Conservation (phyloP, 1,140 invertebrate genomes). For the Diorhabda elongata region DNA sequence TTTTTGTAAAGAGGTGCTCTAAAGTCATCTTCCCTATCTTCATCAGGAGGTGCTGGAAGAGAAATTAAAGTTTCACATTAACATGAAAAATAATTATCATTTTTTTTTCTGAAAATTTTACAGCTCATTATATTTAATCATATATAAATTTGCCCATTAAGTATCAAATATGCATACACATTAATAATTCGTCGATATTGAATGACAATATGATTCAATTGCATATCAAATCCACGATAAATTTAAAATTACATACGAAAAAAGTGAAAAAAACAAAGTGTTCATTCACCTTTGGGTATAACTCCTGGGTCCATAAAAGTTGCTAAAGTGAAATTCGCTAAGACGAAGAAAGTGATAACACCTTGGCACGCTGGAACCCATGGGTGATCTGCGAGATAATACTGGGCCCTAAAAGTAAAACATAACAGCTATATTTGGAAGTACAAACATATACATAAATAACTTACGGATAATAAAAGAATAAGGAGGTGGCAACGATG, state of each 20-base stretch:
- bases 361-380: conserved; percentile 91
- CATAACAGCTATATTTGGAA: conserved; percentile 27
- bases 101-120: no score
- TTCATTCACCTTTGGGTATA: conserved; percentile 87
- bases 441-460: conserved; percentile 33
- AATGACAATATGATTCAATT: no score
- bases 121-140: no score
- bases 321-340: conserved; percentile 96
- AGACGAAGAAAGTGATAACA: conserved; percentile 92
- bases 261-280: not conserved
- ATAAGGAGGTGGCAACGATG: conserved; percentile 82
- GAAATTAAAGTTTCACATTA: not conserved
- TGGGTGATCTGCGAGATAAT: conserved; percentile 74
- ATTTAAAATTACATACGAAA: no score
- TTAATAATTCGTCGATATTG: no score
- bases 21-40: conserved; percentile 95
- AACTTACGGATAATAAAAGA: conserved; percentile 97
- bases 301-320: conserved; percentile 99
- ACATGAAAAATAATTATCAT: no score
- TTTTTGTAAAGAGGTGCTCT: conserved; percentile 96
- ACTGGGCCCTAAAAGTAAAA: conserved; percentile 71
- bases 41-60: conserved; percentile 83
- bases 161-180: no score
- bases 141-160: no score
- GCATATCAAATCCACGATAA: no score